A percentile compares a stretch with the other conserved stretches of the same genome.
These are phyloP conservation scores for Bubalus kerabau DNA, from an alignment of 2,113 vertebrate genomes.

Conservation along the genomic window DNA sequence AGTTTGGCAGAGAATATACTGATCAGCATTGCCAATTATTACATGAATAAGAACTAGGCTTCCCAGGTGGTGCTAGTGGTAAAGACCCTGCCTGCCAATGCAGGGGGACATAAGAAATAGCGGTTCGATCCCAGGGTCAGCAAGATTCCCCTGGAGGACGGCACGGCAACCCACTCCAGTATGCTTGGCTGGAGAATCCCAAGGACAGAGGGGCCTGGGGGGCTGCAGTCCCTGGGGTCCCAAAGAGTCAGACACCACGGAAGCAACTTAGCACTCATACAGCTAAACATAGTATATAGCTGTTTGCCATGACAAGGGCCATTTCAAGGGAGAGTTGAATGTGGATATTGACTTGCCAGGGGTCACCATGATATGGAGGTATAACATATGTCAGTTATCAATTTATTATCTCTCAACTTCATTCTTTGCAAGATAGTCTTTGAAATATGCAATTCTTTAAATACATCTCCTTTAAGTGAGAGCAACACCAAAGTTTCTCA, in stretches of 20 bases:
- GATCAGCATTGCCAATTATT: background rate
- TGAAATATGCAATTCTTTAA: background rate
- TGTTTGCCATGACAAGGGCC: background rate
- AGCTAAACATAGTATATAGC: background rate
- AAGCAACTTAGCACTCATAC: background rate
- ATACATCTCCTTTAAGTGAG: background rate
- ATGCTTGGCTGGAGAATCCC: background rate
- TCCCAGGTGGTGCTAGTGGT: background rate
- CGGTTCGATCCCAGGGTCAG: fast-evolving
- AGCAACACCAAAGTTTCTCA: background rate
- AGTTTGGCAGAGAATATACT: background rate
- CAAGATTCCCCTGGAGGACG: background rate
- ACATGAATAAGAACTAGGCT: background rate
- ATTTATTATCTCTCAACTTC: background rate
- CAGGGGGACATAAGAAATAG: background rate
- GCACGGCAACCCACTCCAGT: background rate
- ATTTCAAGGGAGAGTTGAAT: background rate
- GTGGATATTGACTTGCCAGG: background rate
- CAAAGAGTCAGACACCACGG: background rate
- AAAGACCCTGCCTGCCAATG: background rate
- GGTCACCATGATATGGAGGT: background rate
- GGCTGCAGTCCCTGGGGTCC: background rate
- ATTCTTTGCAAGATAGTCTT: background rate
- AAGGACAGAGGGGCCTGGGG: background rate
- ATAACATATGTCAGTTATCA: background rate